Percentiles rank a stretch among this genome's conserved stretches.
phyloP scores from a whole-genome alignment of 1,140 invertebrate species.

The Octopus sinensis region DNA sequence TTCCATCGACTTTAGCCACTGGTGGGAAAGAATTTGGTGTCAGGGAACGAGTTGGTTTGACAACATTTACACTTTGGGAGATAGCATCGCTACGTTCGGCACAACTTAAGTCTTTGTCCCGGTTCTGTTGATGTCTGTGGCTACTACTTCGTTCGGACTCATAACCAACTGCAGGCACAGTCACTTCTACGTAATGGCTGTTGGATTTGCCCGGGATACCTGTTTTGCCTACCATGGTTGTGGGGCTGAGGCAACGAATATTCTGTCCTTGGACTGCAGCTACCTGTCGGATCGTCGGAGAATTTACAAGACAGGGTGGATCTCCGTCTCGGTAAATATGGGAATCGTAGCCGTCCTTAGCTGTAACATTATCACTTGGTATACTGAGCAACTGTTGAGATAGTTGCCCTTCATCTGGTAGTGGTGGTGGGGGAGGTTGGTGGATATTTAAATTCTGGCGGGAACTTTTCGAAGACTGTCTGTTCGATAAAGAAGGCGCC shows the following conservation, averaged over 20 bases:
- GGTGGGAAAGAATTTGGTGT: constrained; percentile 31
- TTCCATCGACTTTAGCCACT: constrained; percentile 45
- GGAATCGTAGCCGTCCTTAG: neutral
- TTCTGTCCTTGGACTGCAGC: constrained; percentile 2
- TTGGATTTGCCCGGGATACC: neutral
- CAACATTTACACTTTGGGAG: constrained; percentile 46
- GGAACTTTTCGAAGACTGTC: neutral
- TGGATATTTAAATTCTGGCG: constrained; percentile 14
- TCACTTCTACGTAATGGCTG: constrained; percentile 31
- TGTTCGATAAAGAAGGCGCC: constrained; percentile 12
- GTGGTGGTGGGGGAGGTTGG: neutral
- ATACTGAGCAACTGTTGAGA: constrained; percentile 9
- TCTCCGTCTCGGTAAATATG: neutral
- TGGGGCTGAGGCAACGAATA: neutral
- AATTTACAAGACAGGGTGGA: neutral
- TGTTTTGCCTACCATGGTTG: constrained; percentile 12
- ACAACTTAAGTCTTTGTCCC: neutral
- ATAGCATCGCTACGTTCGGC: constrained; percentile 22
- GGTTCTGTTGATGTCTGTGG: neutral
- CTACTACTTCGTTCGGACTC: constrained; percentile 21
- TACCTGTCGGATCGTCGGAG: constrained; percentile 2
- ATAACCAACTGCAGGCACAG: constrained; percentile 26
- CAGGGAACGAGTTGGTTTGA: constrained; percentile 47
- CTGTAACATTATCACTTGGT: neutral
- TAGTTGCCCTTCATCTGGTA: constrained; percentile 9